Evolutionary conservation across 2,797 vertebrate genomes (phyloP), one percentile per base, ranked within the genome.

Genomic region (Eidolon dupreanum): DNA sequence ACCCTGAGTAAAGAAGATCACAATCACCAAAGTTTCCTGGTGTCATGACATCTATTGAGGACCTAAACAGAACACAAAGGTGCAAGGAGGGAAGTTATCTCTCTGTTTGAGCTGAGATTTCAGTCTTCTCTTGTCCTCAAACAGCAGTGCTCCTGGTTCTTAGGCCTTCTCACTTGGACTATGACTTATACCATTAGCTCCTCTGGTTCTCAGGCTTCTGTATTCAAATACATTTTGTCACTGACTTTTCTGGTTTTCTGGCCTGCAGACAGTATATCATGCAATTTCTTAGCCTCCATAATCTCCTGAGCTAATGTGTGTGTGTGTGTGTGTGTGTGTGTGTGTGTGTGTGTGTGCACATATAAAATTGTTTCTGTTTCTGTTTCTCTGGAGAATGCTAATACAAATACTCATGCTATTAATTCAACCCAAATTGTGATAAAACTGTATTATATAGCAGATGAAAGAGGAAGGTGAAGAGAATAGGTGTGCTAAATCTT

Each of bases 171-270:
- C n/a, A 73, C 43, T 63, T 17, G 11, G 33, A 59, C 26, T n/a
- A 13, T 0, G n/a, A 26, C 8, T 19, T 73, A 49, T 0, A 6
- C 13, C 17, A 36, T 26, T 1, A 19, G 24, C 19, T 82, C 1
- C n/a, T 28, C 33, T 43, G 46, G 41, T 74, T 83, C 79, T 53
- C 8, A 43, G 22, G 33, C 6, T 59, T 74, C 51, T 22, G 65
- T 9, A 43, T 43, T 41, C 22, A 28, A 41, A 22, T 28, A 46
- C n/a, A 55, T 28, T 51, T 55, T 7, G 28, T 19, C 22, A 20
- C 20, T 51, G 20, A 36, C 79, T 55, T 28, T 41, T 19, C 19
- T 77, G 57, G 66, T 8, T 53, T 70, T 73, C 68, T 28, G 59
- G 6, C 43, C 51, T 33, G 66, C 55, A 63, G 9, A 53, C 15